Base-by-base conservation (phyloP, 2,113 vertebrate genomes). In the Alaudala cheleensis region DNA sequence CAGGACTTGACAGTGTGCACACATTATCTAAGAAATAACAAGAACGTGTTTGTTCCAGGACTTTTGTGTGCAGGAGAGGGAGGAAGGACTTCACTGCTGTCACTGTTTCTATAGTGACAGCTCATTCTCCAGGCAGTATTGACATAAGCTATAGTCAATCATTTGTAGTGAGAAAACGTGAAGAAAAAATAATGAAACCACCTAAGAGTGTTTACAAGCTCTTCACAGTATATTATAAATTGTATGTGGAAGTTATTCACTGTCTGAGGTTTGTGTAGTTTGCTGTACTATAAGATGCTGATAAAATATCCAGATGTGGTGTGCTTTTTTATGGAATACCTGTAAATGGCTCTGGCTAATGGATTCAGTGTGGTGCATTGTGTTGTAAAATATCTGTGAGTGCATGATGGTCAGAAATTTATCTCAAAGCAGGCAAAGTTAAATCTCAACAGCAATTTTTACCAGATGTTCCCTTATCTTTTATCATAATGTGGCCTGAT, bases 81-180 rank as follows among this genome's bases (percentile, higher is more conserved):
- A 87, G 66, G 92, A 79, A 94, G 81, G 95, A 37, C 84, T 89
- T 86, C 4, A 6, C n/a, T 91, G 88, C 77, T 93, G 88, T 93
- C 74, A 40, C 69, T 82, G 95, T 97, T 95, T 92, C 92, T 94
- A 71, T 95, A 95, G 92, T 90, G 88, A 93, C 93, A 91, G 92
- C 53, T 77, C 71, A 47, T 86, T 95, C 91, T 87, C 31, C 25
- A 72, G 39, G 28, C 69, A 37, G 25, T 72, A 66, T 88, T 92
- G 90, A 79, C 88, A 61, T 67, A 71, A 77, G 64, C n/a, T 31
- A 1, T 14, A 57, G 86, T 90, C 79, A 86, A 40, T 87, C 82
- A 49, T 96, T 92, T 65, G 40, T 57, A 33, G 58, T 0, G 3
- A 81, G 66, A 39, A 79, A 77, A 70, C 1, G 9, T 78, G 64